phyloP scores from a whole-genome alignment of 2,888 invertebrate species.

The Stictocephala bisonia region DNA sequence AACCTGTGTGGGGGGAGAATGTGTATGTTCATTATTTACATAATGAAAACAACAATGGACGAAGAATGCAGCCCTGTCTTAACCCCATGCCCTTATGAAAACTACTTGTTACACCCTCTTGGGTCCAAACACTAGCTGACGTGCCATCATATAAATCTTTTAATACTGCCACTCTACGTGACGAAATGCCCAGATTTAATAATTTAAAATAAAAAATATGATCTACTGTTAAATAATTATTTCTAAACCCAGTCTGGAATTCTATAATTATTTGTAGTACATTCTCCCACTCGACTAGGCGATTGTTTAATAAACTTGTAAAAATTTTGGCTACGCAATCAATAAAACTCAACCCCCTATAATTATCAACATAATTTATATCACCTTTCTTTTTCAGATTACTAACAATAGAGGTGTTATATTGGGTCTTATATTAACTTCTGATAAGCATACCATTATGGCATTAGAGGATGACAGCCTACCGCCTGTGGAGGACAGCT shows the following conservation, averaged over 20 bases:
- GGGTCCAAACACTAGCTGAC: constrained; percentile 43
- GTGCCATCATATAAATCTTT: constrained; percentile 32
- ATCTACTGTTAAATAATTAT: constrained; percentile 49
- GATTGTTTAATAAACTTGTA: constrained; percentile 36
- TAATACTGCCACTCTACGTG: constrained; percentile 49
- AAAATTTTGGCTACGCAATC: constrained; percentile 42
- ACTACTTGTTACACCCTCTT: constrained; percentile 33
- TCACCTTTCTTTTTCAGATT: constrained; percentile 47
- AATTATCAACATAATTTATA: constrained; percentile 41
- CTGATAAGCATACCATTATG: too few species aligned
- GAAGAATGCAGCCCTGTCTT: constrained; percentile 53
- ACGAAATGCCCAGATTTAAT: constrained; percentile 39
- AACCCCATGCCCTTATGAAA: constrained; percentile 47
- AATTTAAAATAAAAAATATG: constrained; percentile 51
- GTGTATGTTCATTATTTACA: too few species aligned
- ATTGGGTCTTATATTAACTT: too few species aligned
- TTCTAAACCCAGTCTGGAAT: constrained; percentile 51
- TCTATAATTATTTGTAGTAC: constrained; percentile 47
- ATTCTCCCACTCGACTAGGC: constrained; percentile 46
- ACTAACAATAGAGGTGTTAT: too few species aligned
- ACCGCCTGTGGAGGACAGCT: too few species aligned
- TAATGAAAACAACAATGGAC: constrained; percentile 49
- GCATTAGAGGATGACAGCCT: too few species aligned
- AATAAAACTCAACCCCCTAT: constrained; percentile 45
- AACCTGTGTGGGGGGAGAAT: too few species aligned